Conservation (phyloP, 2,113 vertebrate genomes). For the Salvelinus sp. region DNA sequence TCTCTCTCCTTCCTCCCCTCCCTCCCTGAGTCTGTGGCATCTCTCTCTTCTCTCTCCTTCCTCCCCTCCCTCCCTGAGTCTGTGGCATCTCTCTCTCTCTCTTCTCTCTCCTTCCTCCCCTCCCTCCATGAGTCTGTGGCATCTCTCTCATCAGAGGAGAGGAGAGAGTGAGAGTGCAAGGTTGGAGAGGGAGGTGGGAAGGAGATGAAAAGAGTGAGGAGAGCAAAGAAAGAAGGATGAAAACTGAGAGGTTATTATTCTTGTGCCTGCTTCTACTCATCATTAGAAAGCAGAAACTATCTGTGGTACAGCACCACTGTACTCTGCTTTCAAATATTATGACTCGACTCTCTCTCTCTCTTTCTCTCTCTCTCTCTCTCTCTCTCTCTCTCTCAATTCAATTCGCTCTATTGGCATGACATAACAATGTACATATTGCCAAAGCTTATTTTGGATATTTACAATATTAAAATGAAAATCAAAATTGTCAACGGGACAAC, state of each 20-base stretch:
- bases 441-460: too few species aligned
- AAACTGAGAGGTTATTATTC: constrained; percentile 17
- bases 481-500: too few species aligned
- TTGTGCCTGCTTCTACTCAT: constrained; percentile 53
- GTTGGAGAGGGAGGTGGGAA: constrained; percentile 3
- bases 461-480: too few species aligned
- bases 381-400: too few species aligned
- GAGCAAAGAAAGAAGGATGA: background rate
- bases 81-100: too few species aligned
- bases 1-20: too few species aligned
- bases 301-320: constrained; percentile 4
- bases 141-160: constrained; percentile 46
- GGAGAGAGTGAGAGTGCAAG: background rate
- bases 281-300: constrained; percentile 49
- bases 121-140: constrained; percentile 29
- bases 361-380: background rate
- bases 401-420: too few species aligned
- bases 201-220: constrained; percentile 1
- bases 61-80: too few species aligned
- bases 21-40: too few species aligned
- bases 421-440: too few species aligned
- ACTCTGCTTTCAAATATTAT: background rate
- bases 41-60: too few species aligned
- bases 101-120: too few species aligned
- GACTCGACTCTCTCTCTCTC: constrained; percentile 3